Percentiles rank a stretch among this genome's conserved stretches.
Evolutionary conservation across 2,797 vertebrate genomes (phyloP).

Genomic region (Silurus aristotelis): DNA sequence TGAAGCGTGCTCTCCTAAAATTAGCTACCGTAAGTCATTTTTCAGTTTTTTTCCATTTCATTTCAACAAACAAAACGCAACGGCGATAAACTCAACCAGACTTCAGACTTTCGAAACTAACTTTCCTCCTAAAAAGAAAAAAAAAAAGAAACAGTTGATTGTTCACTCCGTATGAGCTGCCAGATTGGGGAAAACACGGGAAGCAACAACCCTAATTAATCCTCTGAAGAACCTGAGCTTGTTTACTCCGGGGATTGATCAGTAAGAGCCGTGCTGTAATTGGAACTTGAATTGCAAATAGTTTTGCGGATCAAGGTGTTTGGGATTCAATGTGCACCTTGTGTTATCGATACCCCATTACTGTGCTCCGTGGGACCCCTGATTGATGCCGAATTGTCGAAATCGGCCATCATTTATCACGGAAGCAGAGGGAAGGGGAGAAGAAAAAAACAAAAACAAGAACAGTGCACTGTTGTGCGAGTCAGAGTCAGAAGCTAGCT

Average conservation of each 20-base stretch:
- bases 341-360: conserved; percentile 14
- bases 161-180: not conserved
- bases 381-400: not conserved
- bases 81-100: not conserved
- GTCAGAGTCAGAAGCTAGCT: conserved; percentile 19
- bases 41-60: not conserved
- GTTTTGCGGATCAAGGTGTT: conserved; percentile 29
- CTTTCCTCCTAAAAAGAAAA: not conserved
- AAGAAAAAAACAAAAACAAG: not conserved
- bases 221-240: conserved; percentile 23
- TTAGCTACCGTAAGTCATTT: not conserved
- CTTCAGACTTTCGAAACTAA: not conserved
- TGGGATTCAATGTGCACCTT: not conserved
- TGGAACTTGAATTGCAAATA: conserved; percentile 31
- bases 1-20: not conserved
- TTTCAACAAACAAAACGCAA: conserved; percentile 4
- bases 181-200: not conserved
- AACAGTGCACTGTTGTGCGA: not conserved
- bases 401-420: not conserved
- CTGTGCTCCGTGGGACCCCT: not conserved
- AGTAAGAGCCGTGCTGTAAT: conserved; percentile 23
- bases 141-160: not conserved
- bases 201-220: conserved; percentile 26
- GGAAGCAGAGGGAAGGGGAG: not conserved
- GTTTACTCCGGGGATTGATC: conserved; percentile 32